A percentile compares a stretch with the other conserved stretches of the same genome.
These are phyloP conservation scores for Semicossyphus pulcher DNA, from an alignment of 2,113 vertebrate genomes.

Conservation along the genomic window DNA sequence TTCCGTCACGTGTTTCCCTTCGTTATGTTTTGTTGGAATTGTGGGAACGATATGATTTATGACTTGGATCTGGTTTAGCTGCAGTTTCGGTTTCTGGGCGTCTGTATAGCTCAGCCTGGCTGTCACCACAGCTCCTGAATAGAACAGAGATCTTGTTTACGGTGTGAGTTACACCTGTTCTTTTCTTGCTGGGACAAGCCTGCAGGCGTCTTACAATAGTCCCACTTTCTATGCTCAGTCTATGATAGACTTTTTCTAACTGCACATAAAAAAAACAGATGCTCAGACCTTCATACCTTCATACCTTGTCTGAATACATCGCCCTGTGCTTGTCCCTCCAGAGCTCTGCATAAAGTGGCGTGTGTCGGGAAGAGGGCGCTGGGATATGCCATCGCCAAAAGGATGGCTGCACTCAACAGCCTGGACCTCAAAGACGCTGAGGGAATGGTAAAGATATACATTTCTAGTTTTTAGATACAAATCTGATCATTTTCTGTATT, in stretches of 20 bases:
- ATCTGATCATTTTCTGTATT: not conserved
- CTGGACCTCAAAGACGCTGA: conserved; percentile 84
- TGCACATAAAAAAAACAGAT: not conserved
- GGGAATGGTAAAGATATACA: conserved; percentile 79
- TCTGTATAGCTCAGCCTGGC: too few relatives aligned
- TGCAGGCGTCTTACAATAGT: not conserved
- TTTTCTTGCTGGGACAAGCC: not conserved
- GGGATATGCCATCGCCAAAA: conserved; percentile 82
- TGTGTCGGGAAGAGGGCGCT: conserved; percentile 84
- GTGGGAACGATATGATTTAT: too few relatives aligned
- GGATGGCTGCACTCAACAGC: conserved; percentile 79
- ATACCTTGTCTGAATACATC: not conserved
- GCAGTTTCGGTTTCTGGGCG: too few relatives aligned
- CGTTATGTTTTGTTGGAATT: not conserved
- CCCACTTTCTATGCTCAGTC: not conserved
- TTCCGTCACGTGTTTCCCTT: not conserved
- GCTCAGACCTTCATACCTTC: not conserved
- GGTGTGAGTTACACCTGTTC: not conserved
- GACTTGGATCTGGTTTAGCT: too few relatives aligned
- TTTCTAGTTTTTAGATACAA: not conserved
- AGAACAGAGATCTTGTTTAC: too few relatives aligned
- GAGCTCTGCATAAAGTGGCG: conserved; percentile 85
- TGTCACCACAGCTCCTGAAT: too few relatives aligned
- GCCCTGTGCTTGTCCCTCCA: conserved; percentile 35
- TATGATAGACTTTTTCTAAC: not conserved